Evolutionary conservation across 2,113 vertebrate species (phyloP), one percentile per base, ranked within the genome.

Genomic region (Cryptotis parvus): DNA sequence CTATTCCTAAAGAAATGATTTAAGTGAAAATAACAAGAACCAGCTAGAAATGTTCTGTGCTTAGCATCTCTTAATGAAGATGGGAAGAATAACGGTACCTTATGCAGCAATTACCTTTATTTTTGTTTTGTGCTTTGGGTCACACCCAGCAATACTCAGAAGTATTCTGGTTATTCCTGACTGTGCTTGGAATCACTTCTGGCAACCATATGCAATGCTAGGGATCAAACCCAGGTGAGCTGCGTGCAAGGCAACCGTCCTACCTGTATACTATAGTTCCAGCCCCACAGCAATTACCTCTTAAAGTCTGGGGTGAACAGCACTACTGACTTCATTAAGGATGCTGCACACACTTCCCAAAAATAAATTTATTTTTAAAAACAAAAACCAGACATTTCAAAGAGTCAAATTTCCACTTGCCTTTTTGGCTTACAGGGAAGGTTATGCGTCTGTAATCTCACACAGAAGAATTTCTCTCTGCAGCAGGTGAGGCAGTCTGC

Each of bases 301-400:
- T 74, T 69, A 39, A 85, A 92, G n/a, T 87, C 69, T 76, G 16
- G 61, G 10, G 10, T 90, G 69, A 92, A 84, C 39, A 49, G 76
- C 73, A 27, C 29, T 79, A 31, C 29, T 75, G n/a, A 49, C 29
- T 92, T 88, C 74, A 94, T 73, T 70, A 90, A 94, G 12, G 33
- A 92, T 45, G 39, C 65, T 12, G 63, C 69, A 89, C n/a, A 79
- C 81, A 91, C 92, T 95, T 90, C 93, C 93, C 65, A 93, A 97
- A 96, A 96, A 96, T 97, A 94, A 74, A 93, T 97, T 96, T 96
- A 96, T 96, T 97, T 96, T 90, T 81, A 91, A 96, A 95, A 94
- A 88, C 78, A 91, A 93, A 96, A 82, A 69, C 88, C 79, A 89
- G 92, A 70, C 89, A 76, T 75, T 86, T 84, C 95, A 58, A 49